Evolutionary conservation across 2,888 invertebrate species (phyloP).

Genomic region (Pelosia muscerda): DNA sequence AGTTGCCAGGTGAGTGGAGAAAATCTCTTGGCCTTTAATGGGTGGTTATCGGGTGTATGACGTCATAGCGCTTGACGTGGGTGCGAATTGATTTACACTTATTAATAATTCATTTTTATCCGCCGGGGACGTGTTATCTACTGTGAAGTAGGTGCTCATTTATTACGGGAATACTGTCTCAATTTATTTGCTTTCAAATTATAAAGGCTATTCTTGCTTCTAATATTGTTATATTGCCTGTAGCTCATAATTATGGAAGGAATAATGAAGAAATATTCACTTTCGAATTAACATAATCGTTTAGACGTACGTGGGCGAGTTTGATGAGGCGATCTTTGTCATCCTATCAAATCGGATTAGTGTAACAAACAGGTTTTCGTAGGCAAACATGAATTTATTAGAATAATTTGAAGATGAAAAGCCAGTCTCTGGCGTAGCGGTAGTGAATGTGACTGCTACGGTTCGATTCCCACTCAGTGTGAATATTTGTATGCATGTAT

Average conservation of each 20-base stretch:
- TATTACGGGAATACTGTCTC: neutral
- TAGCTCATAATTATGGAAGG: neutral
- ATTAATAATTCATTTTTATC: constrained; percentile 43
- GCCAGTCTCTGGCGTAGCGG: no score
- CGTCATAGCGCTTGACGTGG: constrained; percentile 36
- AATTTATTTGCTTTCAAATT: neutral
- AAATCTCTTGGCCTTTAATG: constrained; percentile 29
- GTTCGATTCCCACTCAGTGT: no score
- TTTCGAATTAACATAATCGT: neutral
- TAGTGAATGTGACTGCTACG: no score
- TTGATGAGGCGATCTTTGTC: no score
- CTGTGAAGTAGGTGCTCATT: constrained; percentile 8
- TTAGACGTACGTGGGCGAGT: neutral
- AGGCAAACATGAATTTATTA: constrained; percentile 9
- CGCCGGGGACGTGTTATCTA: constrained; percentile 11
- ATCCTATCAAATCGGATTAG: constrained; percentile 4
- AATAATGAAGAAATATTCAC: constrained; percentile 1
- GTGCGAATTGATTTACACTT: constrained; percentile 33
- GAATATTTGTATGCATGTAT: no score
- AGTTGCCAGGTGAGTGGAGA: constrained; percentile 90
- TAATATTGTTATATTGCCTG: no score
- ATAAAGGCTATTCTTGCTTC: neutral
- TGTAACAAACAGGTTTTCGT: neutral
- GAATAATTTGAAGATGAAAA: constrained; percentile 4
- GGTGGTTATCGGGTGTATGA: constrained; percentile 19